These are phyloP conservation scores for Cardinalis cardinalis DNA, from an alignment of 2,113 vertebrate species.

Conservation along the genomic window DNA sequence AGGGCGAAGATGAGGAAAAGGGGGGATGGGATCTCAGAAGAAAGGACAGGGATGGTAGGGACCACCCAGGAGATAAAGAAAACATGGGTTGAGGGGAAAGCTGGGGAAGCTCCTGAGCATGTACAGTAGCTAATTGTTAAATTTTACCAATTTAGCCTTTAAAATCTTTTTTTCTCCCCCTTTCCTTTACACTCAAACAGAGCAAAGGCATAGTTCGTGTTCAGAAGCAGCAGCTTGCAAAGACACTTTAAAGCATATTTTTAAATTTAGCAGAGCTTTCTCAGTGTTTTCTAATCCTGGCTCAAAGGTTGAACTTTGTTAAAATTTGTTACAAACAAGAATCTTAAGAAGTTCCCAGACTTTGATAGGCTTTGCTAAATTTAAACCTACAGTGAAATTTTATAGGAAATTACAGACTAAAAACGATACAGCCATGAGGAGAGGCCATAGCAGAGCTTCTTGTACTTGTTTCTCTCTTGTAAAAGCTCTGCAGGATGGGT, in stretches of 20 bases:
- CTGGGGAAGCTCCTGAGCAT: slow-evolving; percentile 6
- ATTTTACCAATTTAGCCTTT: slow-evolving; percentile 30
- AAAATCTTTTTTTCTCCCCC: background rate
- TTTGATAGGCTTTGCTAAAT: slow-evolving; percentile 26
- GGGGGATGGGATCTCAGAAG: background rate
- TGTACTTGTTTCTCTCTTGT: background rate
- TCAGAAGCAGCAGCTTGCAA: slow-evolving; percentile 14
- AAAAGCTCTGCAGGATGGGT: background rate
- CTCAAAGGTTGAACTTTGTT: slow-evolving; percentile 20
- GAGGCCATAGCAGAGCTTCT: background rate
- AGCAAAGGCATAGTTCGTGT: background rate
- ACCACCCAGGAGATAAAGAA: slow-evolving; percentile 51
- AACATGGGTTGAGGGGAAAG: background rate
- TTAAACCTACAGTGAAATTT: slow-evolving; percentile 26
- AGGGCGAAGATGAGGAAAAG: background rate
- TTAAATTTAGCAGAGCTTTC: slow-evolving; percentile 42
- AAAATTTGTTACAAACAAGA: slow-evolving; percentile 37
- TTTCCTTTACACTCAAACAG: background rate
- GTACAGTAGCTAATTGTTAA: slow-evolving; percentile 46
- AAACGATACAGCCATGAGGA: background rate
- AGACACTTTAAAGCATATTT: slow-evolving; percentile 8
- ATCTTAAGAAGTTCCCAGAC: slow-evolving; percentile 25
- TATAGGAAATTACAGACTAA: slow-evolving; percentile 13
- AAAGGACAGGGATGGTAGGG: background rate
- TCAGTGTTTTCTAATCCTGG: slow-evolving; percentile 22